Conservation (phyloP, 2,113 vertebrate genomes). For the human region DNA sequence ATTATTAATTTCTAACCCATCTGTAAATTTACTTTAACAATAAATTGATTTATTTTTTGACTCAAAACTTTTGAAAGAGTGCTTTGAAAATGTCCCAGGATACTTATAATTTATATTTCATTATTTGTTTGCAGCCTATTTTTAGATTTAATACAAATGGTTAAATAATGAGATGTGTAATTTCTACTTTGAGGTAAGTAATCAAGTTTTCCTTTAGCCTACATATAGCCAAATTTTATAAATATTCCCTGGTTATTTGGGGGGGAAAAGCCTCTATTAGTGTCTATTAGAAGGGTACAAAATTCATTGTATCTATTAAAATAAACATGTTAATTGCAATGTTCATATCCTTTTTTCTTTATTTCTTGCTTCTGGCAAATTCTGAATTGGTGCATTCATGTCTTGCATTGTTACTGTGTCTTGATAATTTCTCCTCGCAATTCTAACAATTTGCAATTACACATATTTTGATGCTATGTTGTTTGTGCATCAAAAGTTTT, state of each 20-base stretch:
- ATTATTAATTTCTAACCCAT: background rate
- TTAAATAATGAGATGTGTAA: background rate
- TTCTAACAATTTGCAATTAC: background rate
- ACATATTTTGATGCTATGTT: fast-evolving
- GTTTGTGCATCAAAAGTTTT: background rate
- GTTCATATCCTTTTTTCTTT: background rate
- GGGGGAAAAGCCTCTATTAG: background rate
- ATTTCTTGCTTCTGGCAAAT: background rate
- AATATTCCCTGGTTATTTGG: background rate
- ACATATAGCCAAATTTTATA: background rate
- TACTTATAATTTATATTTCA: background rate
- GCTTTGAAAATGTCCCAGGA: background rate
- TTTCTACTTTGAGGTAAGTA: background rate
- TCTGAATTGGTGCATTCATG: background rate
- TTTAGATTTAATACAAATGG: background rate
- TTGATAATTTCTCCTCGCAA: background rate
- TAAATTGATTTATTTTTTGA: background rate
- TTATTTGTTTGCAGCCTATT: background rate
- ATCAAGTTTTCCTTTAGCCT: background rate
- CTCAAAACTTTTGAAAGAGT: background rate
- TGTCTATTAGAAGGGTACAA: background rate
- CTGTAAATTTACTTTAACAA: background rate
- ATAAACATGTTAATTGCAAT: background rate
- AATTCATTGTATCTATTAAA: background rate
- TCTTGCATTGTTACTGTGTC: background rate